A percentile compares a stretch with the other conserved stretches of the same genome.
phyloP scores from a whole-genome alignment of 2,888 invertebrate genomes.

The Trichogramma dendrolimi region DNA sequence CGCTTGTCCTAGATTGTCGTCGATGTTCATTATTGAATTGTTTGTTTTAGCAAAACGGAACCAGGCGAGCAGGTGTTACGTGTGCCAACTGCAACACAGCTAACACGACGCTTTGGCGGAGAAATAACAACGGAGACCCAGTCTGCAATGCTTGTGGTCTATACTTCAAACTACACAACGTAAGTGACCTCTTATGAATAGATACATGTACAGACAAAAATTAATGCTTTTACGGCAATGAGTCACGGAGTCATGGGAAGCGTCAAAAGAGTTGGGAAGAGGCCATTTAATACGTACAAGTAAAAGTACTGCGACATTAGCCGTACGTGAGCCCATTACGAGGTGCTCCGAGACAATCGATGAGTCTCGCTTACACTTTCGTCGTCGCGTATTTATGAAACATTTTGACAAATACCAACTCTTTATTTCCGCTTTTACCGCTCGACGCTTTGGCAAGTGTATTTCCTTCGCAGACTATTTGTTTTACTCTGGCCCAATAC shows the following conservation, averaged over 20 bases:
- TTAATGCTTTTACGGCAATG: neutral
- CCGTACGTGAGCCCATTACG: no score
- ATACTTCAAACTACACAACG: constrained; percentile 77
- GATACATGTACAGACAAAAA: neutral
- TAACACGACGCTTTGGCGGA: constrained; percentile 92
- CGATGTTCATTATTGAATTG: neutral
- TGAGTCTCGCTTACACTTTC: neutral
- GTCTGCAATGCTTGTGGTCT: constrained; percentile 99
- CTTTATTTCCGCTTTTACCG: constrained; percentile 20
- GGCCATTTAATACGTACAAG: constrained; percentile 20
- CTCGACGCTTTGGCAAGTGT: neutral
- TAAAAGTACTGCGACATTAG: constrained; percentile 8
- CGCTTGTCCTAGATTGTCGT: no score
- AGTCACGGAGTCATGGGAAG: neutral
- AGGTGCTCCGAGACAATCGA: no score
- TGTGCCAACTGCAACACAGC: constrained; percentile 73
- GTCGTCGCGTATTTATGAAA: constrained; percentile 24
- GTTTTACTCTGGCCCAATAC: no score
- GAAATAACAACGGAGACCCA: constrained; percentile 98
- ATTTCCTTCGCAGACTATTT: no score
- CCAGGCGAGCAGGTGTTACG: constrained; percentile 60
- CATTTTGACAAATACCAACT: constrained; percentile 24
- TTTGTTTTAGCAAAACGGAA: constrained; percentile 38
- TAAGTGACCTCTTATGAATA: constrained; percentile 34
- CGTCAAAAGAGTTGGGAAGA: constrained; percentile 5